phyloP scores from a whole-genome alignment of 2,113 vertebrate genomes.

The Symphodus melops region DNA sequence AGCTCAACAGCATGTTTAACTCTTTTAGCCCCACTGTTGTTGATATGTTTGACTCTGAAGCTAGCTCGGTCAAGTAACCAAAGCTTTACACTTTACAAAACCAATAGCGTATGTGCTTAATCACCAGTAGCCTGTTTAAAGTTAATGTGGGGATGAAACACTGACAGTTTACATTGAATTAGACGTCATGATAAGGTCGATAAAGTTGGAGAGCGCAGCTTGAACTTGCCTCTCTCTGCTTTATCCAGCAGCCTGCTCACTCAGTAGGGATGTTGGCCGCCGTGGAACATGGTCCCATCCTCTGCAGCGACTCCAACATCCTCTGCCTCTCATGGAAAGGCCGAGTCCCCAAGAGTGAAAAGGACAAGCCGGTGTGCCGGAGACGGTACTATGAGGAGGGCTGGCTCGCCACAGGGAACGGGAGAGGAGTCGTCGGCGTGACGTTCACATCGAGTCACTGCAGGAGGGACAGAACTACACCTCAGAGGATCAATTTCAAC shows the following conservation, averaged over 20 bases:
- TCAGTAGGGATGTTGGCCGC: slow-evolving; percentile 97
- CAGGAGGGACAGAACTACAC: slow-evolving; percentile 93
- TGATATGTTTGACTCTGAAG: not conserved
- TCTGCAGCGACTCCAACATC: slow-evolving; percentile 99
- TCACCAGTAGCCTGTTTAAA: slow-evolving; percentile 16
- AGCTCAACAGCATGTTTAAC: too few species aligned
- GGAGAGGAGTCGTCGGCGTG: slow-evolving; percentile 96
- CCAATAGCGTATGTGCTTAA: slow-evolving; percentile 7
- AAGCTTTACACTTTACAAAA: not conserved
- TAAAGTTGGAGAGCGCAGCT: not conserved
- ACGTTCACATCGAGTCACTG: slow-evolving; percentile 98
- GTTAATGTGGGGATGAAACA: not conserved
- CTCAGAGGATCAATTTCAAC: slow-evolving; percentile 98
- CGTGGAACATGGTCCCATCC: slow-evolving; percentile 98
- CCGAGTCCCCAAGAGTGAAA: slow-evolving; percentile 97
- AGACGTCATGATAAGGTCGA: slow-evolving; percentile 4
- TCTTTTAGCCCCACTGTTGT: too few species aligned
- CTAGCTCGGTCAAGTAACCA: not conserved
- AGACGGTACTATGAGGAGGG: slow-evolving; percentile 97
- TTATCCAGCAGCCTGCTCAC: slow-evolving; percentile 76
- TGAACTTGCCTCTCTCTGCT: not conserved
- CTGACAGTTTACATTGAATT: not conserved
- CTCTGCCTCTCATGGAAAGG: slow-evolving; percentile 99
- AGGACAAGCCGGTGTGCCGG: slow-evolving; percentile 97
- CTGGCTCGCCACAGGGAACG: slow-evolving; percentile 97